phyloP scores from a whole-genome alignment of 1,140 invertebrate species.

The Lordiphosa mommai region DNA sequence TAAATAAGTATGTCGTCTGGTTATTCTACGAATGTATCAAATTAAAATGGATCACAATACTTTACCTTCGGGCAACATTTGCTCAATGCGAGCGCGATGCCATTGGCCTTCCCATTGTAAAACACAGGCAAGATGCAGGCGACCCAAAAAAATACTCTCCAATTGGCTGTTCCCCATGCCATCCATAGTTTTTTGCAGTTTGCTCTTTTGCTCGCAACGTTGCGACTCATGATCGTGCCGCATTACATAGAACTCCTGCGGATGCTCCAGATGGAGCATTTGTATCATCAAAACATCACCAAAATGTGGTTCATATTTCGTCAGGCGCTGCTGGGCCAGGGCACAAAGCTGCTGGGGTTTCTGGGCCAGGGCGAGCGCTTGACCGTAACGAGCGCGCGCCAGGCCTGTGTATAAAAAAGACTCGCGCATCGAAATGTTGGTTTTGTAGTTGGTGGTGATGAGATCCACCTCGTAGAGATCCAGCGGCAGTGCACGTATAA shows the following conservation, averaged over 20 bases:
- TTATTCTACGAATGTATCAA: too few relatives aligned
- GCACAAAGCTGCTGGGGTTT: slow-evolving; percentile 12
- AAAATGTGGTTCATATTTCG: background rate
- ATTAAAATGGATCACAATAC: background rate
- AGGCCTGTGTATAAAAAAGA: slow-evolving; percentile 68
- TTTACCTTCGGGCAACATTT: slow-evolving; percentile 42
- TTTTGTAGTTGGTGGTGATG: slow-evolving; percentile 16
- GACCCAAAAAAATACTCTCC: slow-evolving; percentile 49
- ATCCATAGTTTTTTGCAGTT: slow-evolving; percentile 24
- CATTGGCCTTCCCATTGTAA: slow-evolving; percentile 32
- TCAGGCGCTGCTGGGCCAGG: slow-evolving; percentile 1
- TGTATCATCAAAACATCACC: slow-evolving; percentile 38
- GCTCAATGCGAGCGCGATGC: slow-evolving; percentile 52
- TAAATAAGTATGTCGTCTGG: too few relatives aligned
- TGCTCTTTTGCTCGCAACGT: background rate
- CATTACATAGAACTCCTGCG: slow-evolving; percentile 54
- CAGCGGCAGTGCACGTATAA: background rate
- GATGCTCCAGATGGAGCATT: slow-evolving; percentile 35
- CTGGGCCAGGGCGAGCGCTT: background rate
- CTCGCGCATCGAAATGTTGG: slow-evolving; percentile 51
- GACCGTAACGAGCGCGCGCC: slow-evolving; percentile 21
- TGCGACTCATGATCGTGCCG: slow-evolving; percentile 5
- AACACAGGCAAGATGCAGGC: slow-evolving; percentile 36
- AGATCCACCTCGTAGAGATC: slow-evolving; percentile 49
- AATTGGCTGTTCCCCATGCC: background rate